Base-by-base conservation (phyloP, 1,140 invertebrate genomes). In the Colletes gigas region DNA sequence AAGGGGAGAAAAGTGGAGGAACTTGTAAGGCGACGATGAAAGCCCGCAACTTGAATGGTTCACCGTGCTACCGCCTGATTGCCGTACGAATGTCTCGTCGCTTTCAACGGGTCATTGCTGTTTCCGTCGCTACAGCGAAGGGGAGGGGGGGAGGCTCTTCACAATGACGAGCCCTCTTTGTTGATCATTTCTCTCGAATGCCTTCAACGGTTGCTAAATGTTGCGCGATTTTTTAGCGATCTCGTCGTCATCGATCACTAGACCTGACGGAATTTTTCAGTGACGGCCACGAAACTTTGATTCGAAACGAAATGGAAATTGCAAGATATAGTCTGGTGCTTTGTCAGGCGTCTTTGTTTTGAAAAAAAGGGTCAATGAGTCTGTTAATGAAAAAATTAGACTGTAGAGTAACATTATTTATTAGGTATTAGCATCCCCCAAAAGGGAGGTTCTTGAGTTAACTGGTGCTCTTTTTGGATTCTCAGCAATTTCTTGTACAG, bases 21-120 rank as follows among this genome's bases (percentile, higher is more conserved):
- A 80, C 85, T 87, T 87, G 86, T 79, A 84, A 87, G 82, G 74
- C 85, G 67, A 71, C 85, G 78, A 77, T 87, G 85, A 87, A 87
- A 87, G 81, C 82, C 85, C 78, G 62, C 86, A 81, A 82, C 83
- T 88, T 86, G 83, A 88, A 87, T 88, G 86, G 78, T 62, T 69
- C 57, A 78, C 71, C 77, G 81, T 73, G 86, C 81, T 86, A 81
- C 84, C 78, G 69, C 50, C 72, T 88, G 86, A 85, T 88, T 88
- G 85, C 85, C 82, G 86, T 80, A 87, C 81, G 72, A 83, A 88
- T 83, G 86, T 88, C 81, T 73, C 86, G 78, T n/a, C 83, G 73
- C 78, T 83, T 87, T 86, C 76, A 68, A 87, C 85, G 75, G 82
- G 82, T 87, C 78, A 78, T 86, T 78, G 82, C 71, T 71, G 60